Evolutionary conservation across 1,140 invertebrate species (phyloP).

Genomic region (Drosophila triauraria): DNA sequence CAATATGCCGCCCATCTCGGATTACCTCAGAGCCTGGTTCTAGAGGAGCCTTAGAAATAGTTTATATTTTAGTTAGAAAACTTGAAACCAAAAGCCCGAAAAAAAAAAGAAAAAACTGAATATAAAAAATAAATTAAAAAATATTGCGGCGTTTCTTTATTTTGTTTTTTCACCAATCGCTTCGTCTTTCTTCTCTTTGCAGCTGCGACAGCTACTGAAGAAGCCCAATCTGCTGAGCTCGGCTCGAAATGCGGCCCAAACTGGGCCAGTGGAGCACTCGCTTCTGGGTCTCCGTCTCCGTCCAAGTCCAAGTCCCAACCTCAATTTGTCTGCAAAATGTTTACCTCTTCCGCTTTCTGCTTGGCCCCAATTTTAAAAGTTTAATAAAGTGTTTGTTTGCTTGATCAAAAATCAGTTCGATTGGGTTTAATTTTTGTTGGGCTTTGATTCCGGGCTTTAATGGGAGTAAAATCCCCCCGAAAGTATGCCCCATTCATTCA

Average conservation of each 20-base stretch:
- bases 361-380: slow-evolving; percentile 21
- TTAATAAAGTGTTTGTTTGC: slow-evolving; percentile 39
- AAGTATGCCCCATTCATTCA: slow-evolving; percentile 11
- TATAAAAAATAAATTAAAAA: slow-evolving; percentile 58
- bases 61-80: slow-evolving; percentile 18
- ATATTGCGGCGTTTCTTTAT: slow-evolving; percentile 52
- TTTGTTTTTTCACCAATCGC: slow-evolving; percentile 27
- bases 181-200: slow-evolving; percentile 69
- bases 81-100: slow-evolving; percentile 8
- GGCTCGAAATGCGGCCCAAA: slow-evolving; percentile 35
- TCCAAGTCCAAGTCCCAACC: slow-evolving; percentile 20
- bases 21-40: slow-evolving; percentile 72
- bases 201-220: slow-evolving; percentile 58
- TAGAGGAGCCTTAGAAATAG: slow-evolving; percentile 34
- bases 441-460: not conserved
- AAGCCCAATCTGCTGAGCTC: slow-evolving; percentile 59
- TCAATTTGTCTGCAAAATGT: slow-evolving; percentile 14
- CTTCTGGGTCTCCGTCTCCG: slow-evolving; percentile 21
- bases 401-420: slow-evolving; percentile 4
- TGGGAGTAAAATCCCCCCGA: not conserved
- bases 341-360: slow-evolving; percentile 7
- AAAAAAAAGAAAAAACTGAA: slow-evolving; percentile 34
- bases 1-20: slow-evolving; percentile 63
- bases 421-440: not conserved
- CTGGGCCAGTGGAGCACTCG: slow-evolving; percentile 60